Conservation (phyloP, 2,888 invertebrate genomes). For the Hemistola chrysoprasaria region DNA sequence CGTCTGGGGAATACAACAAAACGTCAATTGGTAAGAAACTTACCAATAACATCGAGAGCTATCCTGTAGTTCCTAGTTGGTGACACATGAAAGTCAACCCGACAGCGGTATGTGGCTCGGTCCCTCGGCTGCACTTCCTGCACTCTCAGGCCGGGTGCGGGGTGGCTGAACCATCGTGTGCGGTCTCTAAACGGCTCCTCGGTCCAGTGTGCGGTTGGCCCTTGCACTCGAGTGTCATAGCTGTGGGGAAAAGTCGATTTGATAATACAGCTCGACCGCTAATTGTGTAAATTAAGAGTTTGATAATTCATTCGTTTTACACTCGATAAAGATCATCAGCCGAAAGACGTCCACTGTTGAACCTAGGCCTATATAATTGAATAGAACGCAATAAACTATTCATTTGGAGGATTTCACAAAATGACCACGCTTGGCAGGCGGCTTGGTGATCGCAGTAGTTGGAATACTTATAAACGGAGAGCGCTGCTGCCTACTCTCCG, state of each 20-base stretch:
- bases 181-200: slow-evolving; percentile 84
- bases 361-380: too few relatives aligned
- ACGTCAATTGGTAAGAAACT: slow-evolving; percentile 28
- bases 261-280: too few relatives aligned
- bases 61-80: slow-evolving; percentile 90
- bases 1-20: neutral
- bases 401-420: too few relatives aligned
- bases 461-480: too few relatives aligned
- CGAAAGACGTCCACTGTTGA: too few relatives aligned
- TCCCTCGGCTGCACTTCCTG: slow-evolving; percentile 58
- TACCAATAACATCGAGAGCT: slow-evolving; percentile 89
- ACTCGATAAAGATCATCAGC: too few relatives aligned
- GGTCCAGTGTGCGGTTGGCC: slow-evolving; percentile 65
- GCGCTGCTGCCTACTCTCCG: too few relatives aligned
- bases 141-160: slow-evolving; percentile 56
- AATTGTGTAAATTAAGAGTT: too few relatives aligned
- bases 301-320: too few relatives aligned
- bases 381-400: too few relatives aligned
- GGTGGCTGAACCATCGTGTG: slow-evolving; percentile 83
- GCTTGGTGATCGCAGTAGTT: too few relatives aligned
- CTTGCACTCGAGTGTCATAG: slow-evolving; percentile 64
- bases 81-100: slow-evolving; percentile 82
- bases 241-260: slow-evolving; percentile 42
- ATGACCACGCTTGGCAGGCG: too few relatives aligned
- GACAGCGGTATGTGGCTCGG: slow-evolving; percentile 64